Base-by-base conservation (phyloP, 1,140 invertebrate species). In the Aradophagus sp. region DNA sequence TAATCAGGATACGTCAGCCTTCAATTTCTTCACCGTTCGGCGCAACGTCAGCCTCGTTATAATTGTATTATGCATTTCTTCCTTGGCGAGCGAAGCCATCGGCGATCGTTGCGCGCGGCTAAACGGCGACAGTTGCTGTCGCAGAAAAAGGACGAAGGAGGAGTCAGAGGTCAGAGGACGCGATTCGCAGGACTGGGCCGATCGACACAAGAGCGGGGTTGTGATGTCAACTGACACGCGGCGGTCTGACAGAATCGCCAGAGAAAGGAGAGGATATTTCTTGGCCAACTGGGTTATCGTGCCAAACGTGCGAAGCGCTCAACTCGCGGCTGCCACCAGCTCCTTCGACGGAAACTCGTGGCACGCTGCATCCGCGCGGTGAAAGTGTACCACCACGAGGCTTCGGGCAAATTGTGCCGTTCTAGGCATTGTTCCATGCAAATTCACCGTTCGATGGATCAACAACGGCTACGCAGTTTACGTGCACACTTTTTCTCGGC, bases 221-320 rank as follows among this genome's bases (percentile, higher is more conserved):
- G 44, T 47, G 27, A 20, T 53, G 35, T 39, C 48, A 53, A 29
- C 16, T 12, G 5, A 13, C 7, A 20, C n/a, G n/a, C n/a, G n/a
- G n/a, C n/a, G n/a, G n/a, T 26, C 13, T 44, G 35, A 39, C 31
- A 26, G 8, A 10, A 16, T 6, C 16, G 12, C 10, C 14, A 32
- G 39, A 61, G 39, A 42, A 41, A 35, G 47, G 23, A 36, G 36
- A 42, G 19, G 12, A 61, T 50, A 27, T 44, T 50, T 19, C 15
- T 20, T 52, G 58, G 44, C 50, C 66, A 80, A 79, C 44, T 75
- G 7, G 77, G 78, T 77, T 69, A 77, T 36, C 58, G 58, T 77
- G 78, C 42, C 73, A 74, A 73, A 77, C 76, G 56, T 58, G 58
- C 56, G 59, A 42, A 44, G 38, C 10, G 41, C 50, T 61, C 53